phyloP scores from a whole-genome alignment of 2,888 invertebrate species.

The Esperia sulphurella region DNA sequence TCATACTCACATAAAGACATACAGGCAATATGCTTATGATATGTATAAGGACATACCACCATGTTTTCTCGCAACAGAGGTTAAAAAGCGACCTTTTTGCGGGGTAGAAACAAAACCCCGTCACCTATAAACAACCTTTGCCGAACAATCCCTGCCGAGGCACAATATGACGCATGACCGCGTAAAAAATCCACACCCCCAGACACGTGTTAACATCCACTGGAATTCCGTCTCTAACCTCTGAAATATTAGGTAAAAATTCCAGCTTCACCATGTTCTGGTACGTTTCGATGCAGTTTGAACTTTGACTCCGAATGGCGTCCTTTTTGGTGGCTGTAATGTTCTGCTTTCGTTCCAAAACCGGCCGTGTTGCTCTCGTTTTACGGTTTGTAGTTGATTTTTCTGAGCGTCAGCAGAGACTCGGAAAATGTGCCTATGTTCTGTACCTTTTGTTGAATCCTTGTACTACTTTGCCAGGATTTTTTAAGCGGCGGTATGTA shows the following conservation, averaged over 20 bases:
- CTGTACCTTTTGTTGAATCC: constrained; percentile 50
- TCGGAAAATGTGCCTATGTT: constrained; percentile 1
- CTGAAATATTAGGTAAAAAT: constrained; percentile 24
- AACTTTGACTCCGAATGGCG: constrained; percentile 56
- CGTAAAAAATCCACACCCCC: constrained; percentile 43
- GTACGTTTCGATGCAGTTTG: constrained; percentile 44
- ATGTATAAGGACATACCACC: too few relatives aligned
- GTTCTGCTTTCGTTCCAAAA: constrained; percentile 20
- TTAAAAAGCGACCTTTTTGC: constrained; percentile 1
- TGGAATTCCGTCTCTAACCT: constrained; percentile 34
- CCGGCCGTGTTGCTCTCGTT: constrained; percentile 17
- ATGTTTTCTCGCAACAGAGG: background rate
- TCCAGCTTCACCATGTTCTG: constrained; percentile 9
- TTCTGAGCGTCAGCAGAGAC: background rate
- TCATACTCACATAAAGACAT: too few relatives aligned
- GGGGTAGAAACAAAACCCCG: constrained; percentile 37
- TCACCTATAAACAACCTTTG: constrained; percentile 52
- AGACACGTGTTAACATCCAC: constrained; percentile 15
- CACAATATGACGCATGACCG: constrained; percentile 51
- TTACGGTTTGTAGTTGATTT: constrained; percentile 15
- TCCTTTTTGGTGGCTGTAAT: constrained; percentile 30
- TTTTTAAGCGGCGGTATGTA: background rate
- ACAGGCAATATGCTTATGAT: too few relatives aligned
- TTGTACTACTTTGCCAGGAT: constrained; percentile 18
- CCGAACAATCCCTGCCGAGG: constrained; percentile 31